A percentile compares a stretch with the other conserved stretches of the same genome.
Evolutionary conservation across 2,888 invertebrate genomes (phyloP).

Genomic region (Eilema griseolum): DNA sequence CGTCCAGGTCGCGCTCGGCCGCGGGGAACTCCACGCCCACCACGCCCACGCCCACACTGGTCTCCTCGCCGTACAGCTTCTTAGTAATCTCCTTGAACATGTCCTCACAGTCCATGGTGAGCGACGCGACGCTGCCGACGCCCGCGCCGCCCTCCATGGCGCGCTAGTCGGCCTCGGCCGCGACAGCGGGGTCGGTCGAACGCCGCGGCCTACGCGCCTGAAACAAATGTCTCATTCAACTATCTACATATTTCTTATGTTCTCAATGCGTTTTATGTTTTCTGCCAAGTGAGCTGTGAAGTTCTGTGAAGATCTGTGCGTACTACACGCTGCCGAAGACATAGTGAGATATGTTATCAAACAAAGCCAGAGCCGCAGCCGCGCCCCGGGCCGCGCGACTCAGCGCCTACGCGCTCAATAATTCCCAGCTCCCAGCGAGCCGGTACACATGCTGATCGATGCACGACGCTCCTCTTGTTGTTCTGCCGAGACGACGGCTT

Average conservation of each 20-base stretch:
- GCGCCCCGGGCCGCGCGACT: too few species aligned
- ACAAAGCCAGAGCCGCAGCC: too few species aligned
- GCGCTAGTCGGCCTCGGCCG: background rate
- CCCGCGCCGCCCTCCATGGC: constrained; percentile 85
- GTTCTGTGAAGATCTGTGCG: too few species aligned
- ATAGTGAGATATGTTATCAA: background rate
- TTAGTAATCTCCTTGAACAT: constrained; percentile 97
- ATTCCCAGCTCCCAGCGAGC: too few species aligned
- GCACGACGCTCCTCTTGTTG: too few species aligned
- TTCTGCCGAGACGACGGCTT: too few species aligned
- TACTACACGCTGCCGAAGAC: background rate
- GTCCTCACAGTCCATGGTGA: constrained; percentile 92
- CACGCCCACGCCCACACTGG: constrained; percentile 70
- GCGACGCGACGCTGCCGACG: constrained; percentile 80
- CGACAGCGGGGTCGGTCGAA: background rate
- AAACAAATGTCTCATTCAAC: background rate
- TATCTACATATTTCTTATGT: background rate
- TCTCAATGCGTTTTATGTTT: background rate
- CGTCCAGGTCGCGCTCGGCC: constrained; percentile 82
- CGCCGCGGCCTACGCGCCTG: background rate
- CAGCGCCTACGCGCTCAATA: too few species aligned
- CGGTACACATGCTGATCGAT: too few species aligned
- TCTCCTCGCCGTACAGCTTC: constrained; percentile 95
- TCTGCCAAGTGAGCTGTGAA: background rate
- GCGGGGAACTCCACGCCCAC: constrained; percentile 82